Evolutionary conservation across 2,113 vertebrate species (phyloP), one percentile per base, ranked within the genome.

Genomic region (Patagioenas fasciata): DNA sequence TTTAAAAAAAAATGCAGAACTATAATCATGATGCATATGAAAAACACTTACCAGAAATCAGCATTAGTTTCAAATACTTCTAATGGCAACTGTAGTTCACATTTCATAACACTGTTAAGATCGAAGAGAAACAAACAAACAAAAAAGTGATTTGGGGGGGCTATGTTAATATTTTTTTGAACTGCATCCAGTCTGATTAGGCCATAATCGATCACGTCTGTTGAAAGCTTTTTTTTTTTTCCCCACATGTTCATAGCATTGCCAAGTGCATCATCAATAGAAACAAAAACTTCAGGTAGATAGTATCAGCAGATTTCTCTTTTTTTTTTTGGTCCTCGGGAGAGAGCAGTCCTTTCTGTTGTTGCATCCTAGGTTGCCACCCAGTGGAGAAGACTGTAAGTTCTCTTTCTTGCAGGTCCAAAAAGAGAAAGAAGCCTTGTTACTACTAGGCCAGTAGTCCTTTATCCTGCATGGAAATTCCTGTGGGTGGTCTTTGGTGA

Each of bases 341-440:
- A 42, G 28, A 82, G 69, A 86, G 34, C 38, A 21, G 6, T 40
- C 36, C 56, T 25, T 47, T 15, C 29, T 44, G 7, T 96, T 97
- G 83, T 62, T 91, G 83, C 65, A 81, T 97, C 96, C 92, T 97
- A 36, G 73, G 85, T 96, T 97, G 98, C 98, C 98, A 97, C 93
- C 98, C 95, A 97, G 98, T 98, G 98, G 98, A 56, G 26, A 89
- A 56, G 72, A 78, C 24, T 56, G 70, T 25, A 73, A 85, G 95
- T 92, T 97, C 88, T 92, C n/a, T 4, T 64, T 77, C 5, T 85
- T 8, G 1, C 53, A 60, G 21, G 12, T 20, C 42, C n/a, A 7
- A 50, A 85, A n/a, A 44, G 58, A 80, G 44, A 47, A 24, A 24
- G 75, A 75, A 66, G 5, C 78, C 18, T 58, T 11, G 2, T 34